phyloP scores from a whole-genome alignment of 2,113 vertebrate genomes.

The Ia io region DNA sequence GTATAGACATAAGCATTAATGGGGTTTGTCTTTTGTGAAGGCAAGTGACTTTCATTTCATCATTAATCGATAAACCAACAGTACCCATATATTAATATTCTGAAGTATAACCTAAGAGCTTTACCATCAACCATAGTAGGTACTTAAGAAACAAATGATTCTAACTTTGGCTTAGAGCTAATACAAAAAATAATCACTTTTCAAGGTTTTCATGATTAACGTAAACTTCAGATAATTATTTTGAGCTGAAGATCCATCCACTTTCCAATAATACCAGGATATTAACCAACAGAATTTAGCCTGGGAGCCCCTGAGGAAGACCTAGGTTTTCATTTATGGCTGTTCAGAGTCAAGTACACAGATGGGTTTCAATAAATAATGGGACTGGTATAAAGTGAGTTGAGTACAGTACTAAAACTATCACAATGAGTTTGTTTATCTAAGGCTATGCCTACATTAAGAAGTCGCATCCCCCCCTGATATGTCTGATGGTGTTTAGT shows the following conservation, averaged over 20 bases:
- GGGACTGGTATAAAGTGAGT: constrained; percentile 39
- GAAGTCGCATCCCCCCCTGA: constrained; percentile 17
- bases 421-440: constrained; percentile 26
- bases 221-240: constrained; percentile 23
- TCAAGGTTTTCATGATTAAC: constrained; percentile 24
- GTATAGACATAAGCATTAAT: not conserved
- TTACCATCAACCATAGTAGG: not conserved
- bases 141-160: constrained; percentile 22
- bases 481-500: constrained; percentile 34
- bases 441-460: constrained; percentile 11
- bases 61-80: not conserved
- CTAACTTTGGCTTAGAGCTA: not conserved
- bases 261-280: constrained; percentile 3
- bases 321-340: constrained; percentile 53
- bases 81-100: not conserved
- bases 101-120: not conserved
- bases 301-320: not conserved
- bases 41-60: not conserved
- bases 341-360: constrained; percentile 48
- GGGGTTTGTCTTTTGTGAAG: not conserved
- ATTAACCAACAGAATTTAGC: constrained; percentile 57
- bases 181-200: constrained; percentile 3
- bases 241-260: not conserved
- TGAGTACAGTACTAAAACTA: constrained; percentile 7
- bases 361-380: constrained; percentile 68